phyloP scores from a whole-genome alignment of 2,888 invertebrate genomes.

The Strigamia transsilvanica region DNA sequence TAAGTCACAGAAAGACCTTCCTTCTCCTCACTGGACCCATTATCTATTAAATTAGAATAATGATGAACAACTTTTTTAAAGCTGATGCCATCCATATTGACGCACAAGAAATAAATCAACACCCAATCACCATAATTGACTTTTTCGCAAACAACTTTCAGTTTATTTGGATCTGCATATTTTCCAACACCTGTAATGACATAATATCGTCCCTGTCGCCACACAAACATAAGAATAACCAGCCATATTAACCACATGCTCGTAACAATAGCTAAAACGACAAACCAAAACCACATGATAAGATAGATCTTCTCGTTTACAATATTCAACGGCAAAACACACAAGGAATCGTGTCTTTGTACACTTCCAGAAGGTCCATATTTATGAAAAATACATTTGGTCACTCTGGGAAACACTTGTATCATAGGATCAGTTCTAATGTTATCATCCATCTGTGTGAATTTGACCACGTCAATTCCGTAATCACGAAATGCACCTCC shows the following conservation, averaged over 20 bases:
- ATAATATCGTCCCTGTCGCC: constrained; percentile 56
- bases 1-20: not conserved
- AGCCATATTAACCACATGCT: constrained; percentile 57
- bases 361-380: constrained; percentile 61
- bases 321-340: constrained; percentile 62
- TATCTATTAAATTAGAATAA: not conserved
- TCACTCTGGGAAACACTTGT: constrained; percentile 60
- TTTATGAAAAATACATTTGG: constrained; percentile 61
- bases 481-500: constrained; percentile 60
- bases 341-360: constrained; percentile 60
- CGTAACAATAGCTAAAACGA: constrained; percentile 57
- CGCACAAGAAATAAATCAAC: constrained; percentile 58
- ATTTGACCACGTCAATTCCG: constrained; percentile 59
- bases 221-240: constrained; percentile 59
- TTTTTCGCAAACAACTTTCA: constrained; percentile 22
- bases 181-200: constrained; percentile 56
- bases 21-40: not conserved
- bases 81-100: constrained; percentile 59
- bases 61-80: constrained; percentile 53
- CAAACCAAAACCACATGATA: constrained; percentile 59
- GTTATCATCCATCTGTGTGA: constrained; percentile 58
- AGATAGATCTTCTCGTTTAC: constrained; percentile 61
- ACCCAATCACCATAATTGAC: constrained; percentile 53
- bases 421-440: constrained; percentile 60
- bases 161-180: constrained; percentile 54